Base-by-base conservation (phyloP, 2,113 vertebrate species). In the Cyrtonyx montezumae region DNA sequence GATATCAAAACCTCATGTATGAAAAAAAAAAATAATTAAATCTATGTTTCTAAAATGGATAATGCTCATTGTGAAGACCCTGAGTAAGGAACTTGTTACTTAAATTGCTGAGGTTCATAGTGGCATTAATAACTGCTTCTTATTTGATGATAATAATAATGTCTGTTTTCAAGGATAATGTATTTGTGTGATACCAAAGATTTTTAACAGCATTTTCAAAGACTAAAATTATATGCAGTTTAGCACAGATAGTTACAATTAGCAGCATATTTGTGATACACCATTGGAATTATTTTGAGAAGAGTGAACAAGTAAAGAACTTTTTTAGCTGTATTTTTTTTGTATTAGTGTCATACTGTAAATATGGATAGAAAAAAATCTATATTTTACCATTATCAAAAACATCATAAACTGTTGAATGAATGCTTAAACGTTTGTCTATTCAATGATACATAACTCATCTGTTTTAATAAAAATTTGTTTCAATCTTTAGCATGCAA, bases 401-500 rank as follows among this genome's bases (percentile, higher is more conserved):
- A n/a, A 36, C 23, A 51, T 58, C 23, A 51, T 8, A 9, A 61
- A 11, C 37, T 89, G 28, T 13, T 74, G 42, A 87, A 55, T 11
- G 63, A 55, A 49, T 77, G 7, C 49, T 79, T 36, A 68, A 71
- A 17, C 0, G 0, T 63, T 5, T 45, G 8, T 53, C 32, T 84
- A 18, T 61, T 61, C 77, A 43, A 79, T 80, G 76, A 40, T 66
- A 28, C 8, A 0, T 82, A 80, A 92, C 82, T 93, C 3, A 30
- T 16, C 85, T 65, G 26, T 88, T 92, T 78, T 91, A 88, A 69
- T 96, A 22, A 40, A 11, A 40, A 40, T 40, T 40, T 40, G 40
- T 40, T 96, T 97, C 87, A 81, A 91, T 85, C 49, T 94, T 90
- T 70, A 99, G 99, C 98, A 99, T 96, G 98, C 98, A 78, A 99